Conservation (phyloP, 1,140 invertebrate species). For the Drosophila mauritiana region DNA sequence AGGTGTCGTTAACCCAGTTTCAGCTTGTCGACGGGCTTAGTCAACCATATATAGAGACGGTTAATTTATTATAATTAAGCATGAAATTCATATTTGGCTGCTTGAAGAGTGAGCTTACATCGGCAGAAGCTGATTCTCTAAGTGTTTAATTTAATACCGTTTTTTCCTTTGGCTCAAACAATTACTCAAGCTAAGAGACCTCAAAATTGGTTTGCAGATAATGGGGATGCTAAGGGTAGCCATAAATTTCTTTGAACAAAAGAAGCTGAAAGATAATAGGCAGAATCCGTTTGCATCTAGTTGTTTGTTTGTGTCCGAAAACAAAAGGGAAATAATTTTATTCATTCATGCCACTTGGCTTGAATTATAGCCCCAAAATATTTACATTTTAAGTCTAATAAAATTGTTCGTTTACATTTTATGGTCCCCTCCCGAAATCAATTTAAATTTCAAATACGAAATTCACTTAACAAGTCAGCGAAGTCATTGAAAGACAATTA, state of each 20-base stretch:
- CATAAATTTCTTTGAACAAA: conserved; percentile 10
- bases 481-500: conserved; percentile 47
- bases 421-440: conserved; percentile 32
- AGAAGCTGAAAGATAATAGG: conserved; percentile 4
- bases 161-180: conserved; percentile 12
- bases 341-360: conserved; percentile 20
- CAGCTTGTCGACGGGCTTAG: conserved; percentile 40
- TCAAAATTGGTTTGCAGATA: conserved; percentile 1
- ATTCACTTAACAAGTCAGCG: conserved; percentile 30
- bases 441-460: conserved; percentile 50
- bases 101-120: conserved; percentile 2
- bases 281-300: neutral
- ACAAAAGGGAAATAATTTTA: conserved; percentile 15
- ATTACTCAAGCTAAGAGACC: conserved; percentile 5
- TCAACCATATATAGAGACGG: conserved; percentile 14
- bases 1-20: conserved; percentile 20
- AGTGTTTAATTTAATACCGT: conserved; percentile 53
- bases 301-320: neutral
- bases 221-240: neutral
- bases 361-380: conserved; percentile 16
- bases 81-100: conserved; percentile 26
- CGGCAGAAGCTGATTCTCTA: conserved; percentile 15
- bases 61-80: conserved; percentile 65
- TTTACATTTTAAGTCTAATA: conserved; percentile 35
- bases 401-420: conserved; percentile 35